These are phyloP conservation scores for Lepidostoma basale DNA, from an alignment of 1,140 invertebrate genomes.

Conservation along the genomic window DNA sequence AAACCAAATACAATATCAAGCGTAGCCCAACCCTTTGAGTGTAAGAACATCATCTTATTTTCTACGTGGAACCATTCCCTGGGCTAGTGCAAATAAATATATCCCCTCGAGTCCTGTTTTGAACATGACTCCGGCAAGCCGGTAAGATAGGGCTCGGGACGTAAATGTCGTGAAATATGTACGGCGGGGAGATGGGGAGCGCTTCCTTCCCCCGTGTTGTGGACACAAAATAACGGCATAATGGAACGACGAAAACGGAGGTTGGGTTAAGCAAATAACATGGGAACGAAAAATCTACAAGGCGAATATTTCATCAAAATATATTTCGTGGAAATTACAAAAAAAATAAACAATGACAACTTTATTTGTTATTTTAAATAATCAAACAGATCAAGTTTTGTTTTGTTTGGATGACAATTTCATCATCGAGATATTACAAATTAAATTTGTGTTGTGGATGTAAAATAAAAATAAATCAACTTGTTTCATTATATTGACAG, in stretches of 20 bases:
- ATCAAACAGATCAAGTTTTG: too few relatives aligned
- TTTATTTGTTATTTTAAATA: too few relatives aligned
- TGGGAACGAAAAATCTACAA: too few relatives aligned
- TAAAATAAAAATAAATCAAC: too few relatives aligned
- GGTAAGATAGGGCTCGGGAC: not conserved
- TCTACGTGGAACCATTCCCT: not conserved
- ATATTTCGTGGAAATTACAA: too few relatives aligned
- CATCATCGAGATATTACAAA: too few relatives aligned
- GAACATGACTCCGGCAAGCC: not conserved
- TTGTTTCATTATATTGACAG: too few relatives aligned
- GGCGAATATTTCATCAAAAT: too few relatives aligned
- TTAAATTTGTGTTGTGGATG: too few relatives aligned
- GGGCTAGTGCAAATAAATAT: not conserved
- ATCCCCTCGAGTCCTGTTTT: not conserved
- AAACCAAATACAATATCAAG: too few relatives aligned
- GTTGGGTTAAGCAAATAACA: not conserved
- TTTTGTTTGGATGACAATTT: too few relatives aligned
- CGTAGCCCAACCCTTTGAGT: not conserved
- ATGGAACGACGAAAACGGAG: not conserved
- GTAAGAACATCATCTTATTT: not conserved
- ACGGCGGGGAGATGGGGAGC: not conserved
- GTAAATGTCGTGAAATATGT: slow-evolving; percentile 19
- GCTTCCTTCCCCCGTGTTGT: not conserved
- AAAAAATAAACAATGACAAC: too few relatives aligned
- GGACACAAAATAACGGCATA: not conserved